These are phyloP conservation scores for Psephotus haematonotus DNA, from an alignment of 2,113 vertebrate genomes.

Conservation along the genomic window DNA sequence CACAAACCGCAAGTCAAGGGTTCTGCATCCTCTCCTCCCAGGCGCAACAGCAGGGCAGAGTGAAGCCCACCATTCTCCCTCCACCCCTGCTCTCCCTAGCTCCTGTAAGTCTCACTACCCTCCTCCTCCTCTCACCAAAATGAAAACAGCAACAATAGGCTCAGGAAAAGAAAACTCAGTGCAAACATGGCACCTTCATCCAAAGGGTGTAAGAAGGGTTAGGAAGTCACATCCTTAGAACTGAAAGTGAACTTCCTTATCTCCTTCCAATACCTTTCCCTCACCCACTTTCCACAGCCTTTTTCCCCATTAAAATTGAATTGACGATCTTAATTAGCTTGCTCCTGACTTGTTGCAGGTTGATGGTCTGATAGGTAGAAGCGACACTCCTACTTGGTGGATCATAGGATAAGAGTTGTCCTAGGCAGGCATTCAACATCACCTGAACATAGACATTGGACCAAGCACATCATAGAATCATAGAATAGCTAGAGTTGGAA, in stretches of 20 bases:
- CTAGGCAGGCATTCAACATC: background rate
- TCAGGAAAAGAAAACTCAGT: background rate
- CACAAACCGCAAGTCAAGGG: background rate
- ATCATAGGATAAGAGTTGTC: background rate
- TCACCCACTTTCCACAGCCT: background rate
- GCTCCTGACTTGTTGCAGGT: background rate
- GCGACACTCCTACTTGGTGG: background rate
- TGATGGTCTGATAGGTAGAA: fast-evolving
- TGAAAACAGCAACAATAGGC: background rate
- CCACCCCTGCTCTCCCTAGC: background rate
- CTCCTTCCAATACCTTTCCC: fast-evolving
- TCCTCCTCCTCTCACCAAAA: background rate
- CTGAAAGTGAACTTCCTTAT: background rate
- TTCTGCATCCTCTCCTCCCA: background rate
- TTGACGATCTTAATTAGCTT: background rate
- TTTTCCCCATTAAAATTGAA: fast-evolving
- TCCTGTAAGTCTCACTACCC: background rate
- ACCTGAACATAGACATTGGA: background rate
- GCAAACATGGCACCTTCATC: background rate
- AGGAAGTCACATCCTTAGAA: background rate
- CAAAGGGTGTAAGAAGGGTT: background rate
- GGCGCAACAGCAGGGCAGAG: background rate
- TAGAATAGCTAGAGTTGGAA: no score
- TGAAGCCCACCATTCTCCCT: background rate
- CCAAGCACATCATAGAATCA: background rate